A percentile compares a stretch with the other conserved stretches of the same genome.
Evolutionary conservation across 2,797 vertebrate species (phyloP).

Genomic region (Centropyge bicolor): DNA sequence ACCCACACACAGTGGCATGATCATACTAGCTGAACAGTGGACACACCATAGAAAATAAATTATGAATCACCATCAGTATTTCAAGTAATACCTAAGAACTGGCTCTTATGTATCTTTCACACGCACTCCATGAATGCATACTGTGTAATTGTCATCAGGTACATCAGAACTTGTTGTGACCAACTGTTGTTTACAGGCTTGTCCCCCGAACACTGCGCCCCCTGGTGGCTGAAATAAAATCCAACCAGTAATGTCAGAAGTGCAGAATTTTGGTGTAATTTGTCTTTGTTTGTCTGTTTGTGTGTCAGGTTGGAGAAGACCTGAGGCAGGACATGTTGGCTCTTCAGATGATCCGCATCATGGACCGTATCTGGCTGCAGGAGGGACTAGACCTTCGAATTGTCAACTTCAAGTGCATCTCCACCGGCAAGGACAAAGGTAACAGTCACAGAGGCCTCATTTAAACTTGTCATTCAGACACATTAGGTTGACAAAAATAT

Average conservation of each 20-base stretch:
- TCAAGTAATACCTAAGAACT: background rate
- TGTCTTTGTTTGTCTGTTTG: background rate
- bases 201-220: constrained; percentile 34
- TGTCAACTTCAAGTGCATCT: constrained; percentile 97
- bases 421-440: constrained; percentile 97
- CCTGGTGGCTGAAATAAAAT: constrained; percentile 67
- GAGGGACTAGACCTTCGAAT: constrained; percentile 97
- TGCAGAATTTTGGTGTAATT: background rate
- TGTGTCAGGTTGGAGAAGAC: constrained; percentile 94
- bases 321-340: constrained; percentile 98
- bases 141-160: background rate
- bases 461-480: background rate
- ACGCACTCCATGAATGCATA: background rate
- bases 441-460: background rate
- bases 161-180: constrained; percentile 9
- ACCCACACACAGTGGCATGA: background rate
- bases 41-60: background rate
- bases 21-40: background rate
- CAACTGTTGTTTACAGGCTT: constrained; percentile 22
- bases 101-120: background rate
- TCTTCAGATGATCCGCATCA: constrained; percentile 98
- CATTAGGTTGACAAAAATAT: background rate
- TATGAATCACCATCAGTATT: background rate
- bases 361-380: constrained; percentile 99
- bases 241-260: background rate